phyloP scores from a whole-genome alignment of 2,888 invertebrate genomes.

The Troilus luridus region DNA sequence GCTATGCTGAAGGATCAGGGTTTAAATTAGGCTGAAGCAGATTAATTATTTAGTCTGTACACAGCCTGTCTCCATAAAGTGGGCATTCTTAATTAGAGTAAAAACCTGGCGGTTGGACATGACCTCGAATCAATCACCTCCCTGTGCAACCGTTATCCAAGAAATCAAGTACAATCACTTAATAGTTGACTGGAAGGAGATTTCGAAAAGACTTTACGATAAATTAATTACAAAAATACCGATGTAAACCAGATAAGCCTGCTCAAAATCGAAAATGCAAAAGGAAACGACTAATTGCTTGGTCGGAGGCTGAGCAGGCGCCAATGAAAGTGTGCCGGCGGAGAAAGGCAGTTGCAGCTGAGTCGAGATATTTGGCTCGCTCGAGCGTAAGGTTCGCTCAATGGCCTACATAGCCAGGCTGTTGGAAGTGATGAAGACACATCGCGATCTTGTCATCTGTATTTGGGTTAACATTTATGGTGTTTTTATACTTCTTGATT shows the following conservation, averaged over 20 bases:
- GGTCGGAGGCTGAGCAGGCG: background rate
- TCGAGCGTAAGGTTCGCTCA: background rate
- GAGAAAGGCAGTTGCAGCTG: slow-evolving; percentile 9
- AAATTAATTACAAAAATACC: background rate
- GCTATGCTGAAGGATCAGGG: too few species aligned
- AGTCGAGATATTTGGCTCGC: background rate
- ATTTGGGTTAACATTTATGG: background rate
- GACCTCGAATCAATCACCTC: too few species aligned
- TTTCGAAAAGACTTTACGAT: background rate
- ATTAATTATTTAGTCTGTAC: too few species aligned
- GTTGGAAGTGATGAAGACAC: background rate
- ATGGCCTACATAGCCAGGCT: background rate
- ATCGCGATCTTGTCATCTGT: background rate
- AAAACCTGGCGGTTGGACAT: too few species aligned
- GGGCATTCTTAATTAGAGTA: too few species aligned
- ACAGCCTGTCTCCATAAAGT: too few species aligned
- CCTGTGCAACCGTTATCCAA: too few species aligned
- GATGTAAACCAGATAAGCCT: background rate
- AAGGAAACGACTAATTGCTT: background rate
- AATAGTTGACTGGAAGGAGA: background rate
- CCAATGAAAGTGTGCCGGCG: slow-evolving; percentile 23
- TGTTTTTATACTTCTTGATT: background rate
- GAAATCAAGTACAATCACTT: too few species aligned
- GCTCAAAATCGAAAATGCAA: background rate
- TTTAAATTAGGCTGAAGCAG: too few species aligned